phyloP scores from a whole-genome alignment of 2,797 vertebrate genomes.

The Bradypodion pumilum region DNA sequence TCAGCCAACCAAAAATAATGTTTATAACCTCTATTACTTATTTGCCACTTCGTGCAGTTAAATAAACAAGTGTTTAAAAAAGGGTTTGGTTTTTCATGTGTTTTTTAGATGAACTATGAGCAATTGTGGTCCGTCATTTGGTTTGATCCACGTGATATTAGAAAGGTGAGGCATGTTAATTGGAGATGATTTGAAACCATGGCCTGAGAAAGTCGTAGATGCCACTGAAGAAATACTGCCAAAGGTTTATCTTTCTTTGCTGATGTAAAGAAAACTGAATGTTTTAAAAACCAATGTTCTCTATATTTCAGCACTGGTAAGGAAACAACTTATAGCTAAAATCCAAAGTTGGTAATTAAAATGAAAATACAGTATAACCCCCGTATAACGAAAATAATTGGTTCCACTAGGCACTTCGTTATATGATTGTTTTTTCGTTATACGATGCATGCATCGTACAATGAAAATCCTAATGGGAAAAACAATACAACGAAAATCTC shows the following conservation, averaged over 20 bases:
- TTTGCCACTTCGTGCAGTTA: slow-evolving; percentile 72
- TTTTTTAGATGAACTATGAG: neutral
- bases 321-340: no score
- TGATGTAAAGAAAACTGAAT: no score
- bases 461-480: no score
- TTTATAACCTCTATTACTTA: slow-evolving; percentile 72
- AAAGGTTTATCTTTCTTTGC: neutral
- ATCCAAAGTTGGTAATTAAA: no score
- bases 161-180: neutral
- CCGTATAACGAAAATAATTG: no score
- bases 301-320: neutral
- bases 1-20: slow-evolving; percentile 72
- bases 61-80: slow-evolving; percentile 73
- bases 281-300: neutral
- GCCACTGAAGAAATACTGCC: neutral
- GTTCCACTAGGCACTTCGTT: no score
- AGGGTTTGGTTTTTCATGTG: slow-evolving; percentile 22
- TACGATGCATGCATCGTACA: no score
- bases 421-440: no score
- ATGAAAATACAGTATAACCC: no score
- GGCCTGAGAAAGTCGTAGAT: no score
- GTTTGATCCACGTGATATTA: neutral
- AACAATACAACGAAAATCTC: no score
- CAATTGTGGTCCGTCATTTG: neutral
- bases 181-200: neutral